phyloP scores from a whole-genome alignment of 2,113 vertebrate species.

The Fukomys damarensis region DNA sequence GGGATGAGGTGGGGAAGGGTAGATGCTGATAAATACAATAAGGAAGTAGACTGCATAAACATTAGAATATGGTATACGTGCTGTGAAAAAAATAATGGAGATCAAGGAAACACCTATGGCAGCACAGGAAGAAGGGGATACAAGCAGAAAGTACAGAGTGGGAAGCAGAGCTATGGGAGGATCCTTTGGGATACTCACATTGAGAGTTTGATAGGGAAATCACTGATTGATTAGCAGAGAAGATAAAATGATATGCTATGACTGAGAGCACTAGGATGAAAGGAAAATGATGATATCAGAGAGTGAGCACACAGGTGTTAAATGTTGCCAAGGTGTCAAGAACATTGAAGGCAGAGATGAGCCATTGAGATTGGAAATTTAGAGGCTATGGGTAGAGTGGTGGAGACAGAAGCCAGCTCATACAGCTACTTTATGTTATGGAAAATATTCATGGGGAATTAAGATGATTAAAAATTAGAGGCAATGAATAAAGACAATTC shows the following conservation, averaged over 20 bases:
- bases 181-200: neutral
- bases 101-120: neutral
- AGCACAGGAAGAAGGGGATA: neutral
- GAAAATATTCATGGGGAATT: neutral
- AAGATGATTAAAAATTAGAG: neutral
- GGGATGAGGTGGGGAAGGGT: neutral
- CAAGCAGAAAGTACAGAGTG: neutral
- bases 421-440: neutral
- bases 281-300: neutral
- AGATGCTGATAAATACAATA: neutral
- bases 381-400: neutral
- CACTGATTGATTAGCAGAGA: neutral
- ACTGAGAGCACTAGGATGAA: neutral
- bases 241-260: neutral
- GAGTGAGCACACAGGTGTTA: neutral
- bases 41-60: constrained; percentile 9
- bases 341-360: neutral
- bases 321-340: neutral
- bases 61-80: neutral
- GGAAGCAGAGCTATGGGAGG: neutral
- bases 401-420: neutral
- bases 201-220: constrained; percentile 28
- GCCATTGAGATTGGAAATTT: neutral
- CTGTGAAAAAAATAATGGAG: neutral
- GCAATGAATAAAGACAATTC: neutral